Evolutionary conservation across 2,797 vertebrate species (phyloP), one percentile per base, ranked within the genome.

Genomic region (Etheostoma nigrum): DNA sequence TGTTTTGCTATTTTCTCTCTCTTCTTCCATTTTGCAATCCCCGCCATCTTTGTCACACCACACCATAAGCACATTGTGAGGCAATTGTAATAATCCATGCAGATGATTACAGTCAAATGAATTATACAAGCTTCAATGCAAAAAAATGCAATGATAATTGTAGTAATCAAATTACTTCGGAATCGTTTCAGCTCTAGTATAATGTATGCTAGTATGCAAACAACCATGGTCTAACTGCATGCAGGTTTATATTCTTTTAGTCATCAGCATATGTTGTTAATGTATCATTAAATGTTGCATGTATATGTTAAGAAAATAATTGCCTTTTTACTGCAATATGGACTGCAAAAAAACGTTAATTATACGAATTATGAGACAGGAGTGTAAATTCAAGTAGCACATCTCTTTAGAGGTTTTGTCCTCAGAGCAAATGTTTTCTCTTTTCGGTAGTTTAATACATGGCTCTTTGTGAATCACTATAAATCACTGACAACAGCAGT

Each of bases 401-500:
- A 1, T 5, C 40, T 45, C 13, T 75, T 61, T 21, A 40, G 45
- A 57, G 8, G 18, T 14, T 77, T 64, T 67, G 21, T 61, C 30
- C 52, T 33, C 10, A 63, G 19, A 27, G 65, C 11, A 59, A 71
- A 62, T 66, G 12, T 30, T 65, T 70, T 79, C 42, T 57, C 4
- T 25, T 60, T 65, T 63, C 25, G 40, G 10, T 14, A 4, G 18
- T 53, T 74, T 47, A 62, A 73, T 52, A 40, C 36, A 65, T 23
- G 21, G 4, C 40, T 45, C 23, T 44, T 30, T 74, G n/a, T 42
- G 23, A 75, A 58, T 76, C 25, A 18, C 25, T 6, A 33, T 71
- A 78, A 53, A 59, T 76, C 48, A 70, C 36, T 45, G n/a, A 71
- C 36, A 78, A 49, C 64, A 48, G 61, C 52, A 75, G 53, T 67